Conservation (phyloP, 2,888 invertebrate species). For the Proisotoma minuta region DNA sequence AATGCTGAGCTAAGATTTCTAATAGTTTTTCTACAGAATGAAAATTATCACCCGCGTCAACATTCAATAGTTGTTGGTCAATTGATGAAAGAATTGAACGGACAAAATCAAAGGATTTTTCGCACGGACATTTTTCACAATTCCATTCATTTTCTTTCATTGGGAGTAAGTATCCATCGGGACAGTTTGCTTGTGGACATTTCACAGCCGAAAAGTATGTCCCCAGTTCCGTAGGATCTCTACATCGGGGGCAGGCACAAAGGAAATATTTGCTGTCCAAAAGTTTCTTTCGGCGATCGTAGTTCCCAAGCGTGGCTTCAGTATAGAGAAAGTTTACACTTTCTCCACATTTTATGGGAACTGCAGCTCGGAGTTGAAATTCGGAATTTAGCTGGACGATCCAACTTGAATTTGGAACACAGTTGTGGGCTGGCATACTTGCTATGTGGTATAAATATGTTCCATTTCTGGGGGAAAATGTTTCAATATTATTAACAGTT, state of each 20-base stretch:
- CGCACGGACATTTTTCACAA: background rate
- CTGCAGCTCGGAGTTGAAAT: constrained; percentile 59
- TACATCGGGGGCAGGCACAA: constrained; percentile 48
- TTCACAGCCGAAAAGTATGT: constrained; percentile 47
- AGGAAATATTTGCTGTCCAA: constrained; percentile 48
- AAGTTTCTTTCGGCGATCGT: constrained; percentile 44
- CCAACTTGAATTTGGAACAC: constrained; percentile 52
- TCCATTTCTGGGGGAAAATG: constrained; percentile 39
- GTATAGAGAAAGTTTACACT: constrained; percentile 68
- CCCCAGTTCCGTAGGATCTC: constrained; percentile 48
- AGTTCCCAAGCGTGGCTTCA: constrained; percentile 52
- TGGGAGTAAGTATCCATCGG: constrained; percentile 43
- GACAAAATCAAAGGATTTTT: background rate
- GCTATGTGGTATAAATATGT: constrained; percentile 61
- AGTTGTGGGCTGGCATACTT: constrained; percentile 69
- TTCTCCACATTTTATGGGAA: constrained; percentile 57
- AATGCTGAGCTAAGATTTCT: constrained; percentile 31
- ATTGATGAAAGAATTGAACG: constrained; percentile 9
- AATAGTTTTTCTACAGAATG: constrained; percentile 21
- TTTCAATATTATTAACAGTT: too few relatives aligned
- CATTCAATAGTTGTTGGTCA: constrained; percentile 21
- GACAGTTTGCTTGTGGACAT: constrained; percentile 42
- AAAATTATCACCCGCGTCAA: constrained; percentile 1
- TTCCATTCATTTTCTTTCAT: background rate
- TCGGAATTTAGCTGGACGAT: constrained; percentile 28